Percentiles rank a stretch among this genome's conserved stretches.
Evolutionary conservation across 2,797 vertebrate species (phyloP).

Genomic region (Syngnathus acus): DNA sequence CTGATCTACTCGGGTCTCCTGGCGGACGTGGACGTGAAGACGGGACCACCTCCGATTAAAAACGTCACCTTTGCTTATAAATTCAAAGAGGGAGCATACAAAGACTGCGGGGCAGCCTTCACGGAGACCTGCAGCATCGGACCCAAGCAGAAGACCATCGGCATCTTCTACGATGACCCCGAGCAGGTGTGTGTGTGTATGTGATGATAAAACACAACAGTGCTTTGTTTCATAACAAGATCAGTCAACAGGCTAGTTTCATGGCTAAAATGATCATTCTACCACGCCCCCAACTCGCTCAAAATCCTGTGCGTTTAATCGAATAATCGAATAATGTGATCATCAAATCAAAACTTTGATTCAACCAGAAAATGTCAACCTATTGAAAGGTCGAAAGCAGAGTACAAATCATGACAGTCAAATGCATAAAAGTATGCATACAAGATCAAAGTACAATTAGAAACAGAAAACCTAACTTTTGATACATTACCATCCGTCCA

Average conservation of each 20-base stretch:
- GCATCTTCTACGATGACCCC: slow-evolving; percentile 88
- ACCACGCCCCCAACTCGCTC: not conserved
- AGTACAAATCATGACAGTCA: too few relatives aligned
- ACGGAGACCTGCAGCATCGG: slow-evolving; percentile 84
- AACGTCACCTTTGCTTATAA: slow-evolving; percentile 88
- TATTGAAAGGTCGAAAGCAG: too few relatives aligned
- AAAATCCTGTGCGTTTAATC: too few relatives aligned
- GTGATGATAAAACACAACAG: slow-evolving; percentile 14
- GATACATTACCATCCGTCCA: too few relatives aligned
- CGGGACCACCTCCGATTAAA: slow-evolving; percentile 80
- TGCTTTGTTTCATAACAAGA: slow-evolving; percentile 36
- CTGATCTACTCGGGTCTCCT: slow-evolving; percentile 84
- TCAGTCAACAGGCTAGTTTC: slow-evolving; percentile 9
- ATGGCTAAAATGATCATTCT: not conserved
- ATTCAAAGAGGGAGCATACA: slow-evolving; percentile 80
- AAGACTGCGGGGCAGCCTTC: slow-evolving; percentile 76
- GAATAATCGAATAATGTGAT: too few relatives aligned
- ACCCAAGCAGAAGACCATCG: slow-evolving; percentile 79
- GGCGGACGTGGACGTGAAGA: slow-evolving; percentile 75
- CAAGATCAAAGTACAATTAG: too few relatives aligned
- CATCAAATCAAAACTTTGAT: too few relatives aligned
- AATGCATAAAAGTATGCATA: too few relatives aligned
- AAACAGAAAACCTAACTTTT: too few relatives aligned
- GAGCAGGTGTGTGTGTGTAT: slow-evolving; percentile 55
- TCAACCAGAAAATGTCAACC: too few relatives aligned